Evolutionary conservation across 2,797 vertebrate genomes (phyloP).

Genomic region (Steatocranus sp.): DNA sequence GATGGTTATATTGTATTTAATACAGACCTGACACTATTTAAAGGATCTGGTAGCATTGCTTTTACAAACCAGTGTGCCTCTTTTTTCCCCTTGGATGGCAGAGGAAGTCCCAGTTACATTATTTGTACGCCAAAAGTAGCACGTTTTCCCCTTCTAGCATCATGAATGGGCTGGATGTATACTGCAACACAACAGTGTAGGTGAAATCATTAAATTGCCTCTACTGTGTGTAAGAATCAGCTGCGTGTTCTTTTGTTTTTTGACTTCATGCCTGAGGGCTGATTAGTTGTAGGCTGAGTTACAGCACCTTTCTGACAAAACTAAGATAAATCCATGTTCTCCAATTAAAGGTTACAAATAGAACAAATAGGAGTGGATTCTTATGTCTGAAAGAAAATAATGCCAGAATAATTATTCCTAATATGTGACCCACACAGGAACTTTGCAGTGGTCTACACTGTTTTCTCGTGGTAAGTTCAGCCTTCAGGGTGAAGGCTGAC

Average conservation of each 20-base stretch:
- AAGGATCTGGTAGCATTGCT: background rate
- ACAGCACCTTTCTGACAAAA: background rate
- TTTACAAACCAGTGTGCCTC: background rate
- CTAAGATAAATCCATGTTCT: background rate
- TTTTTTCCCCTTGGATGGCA: background rate
- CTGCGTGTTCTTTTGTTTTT: background rate
- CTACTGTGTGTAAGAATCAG: background rate
- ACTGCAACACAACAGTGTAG: background rate
- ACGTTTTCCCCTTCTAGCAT: background rate
- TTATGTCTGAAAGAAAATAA: background rate
- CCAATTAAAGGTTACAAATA: background rate
- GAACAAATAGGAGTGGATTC: background rate
- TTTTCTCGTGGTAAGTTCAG: fast-evolving
- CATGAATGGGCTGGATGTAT: background rate
- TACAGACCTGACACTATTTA: background rate
- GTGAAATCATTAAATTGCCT: background rate
- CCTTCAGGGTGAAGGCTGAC: background rate
- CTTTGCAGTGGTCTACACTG: fast-evolving
- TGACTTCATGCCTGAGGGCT: background rate
- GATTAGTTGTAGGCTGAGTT: background rate
- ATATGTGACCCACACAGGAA: background rate
- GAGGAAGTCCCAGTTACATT: background rate
- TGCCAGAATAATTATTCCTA: background rate
- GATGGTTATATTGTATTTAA: background rate
- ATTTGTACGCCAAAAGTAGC: background rate